Base-by-base conservation (phyloP, 2,113 vertebrate genomes). In the Proteles cristata region DNA sequence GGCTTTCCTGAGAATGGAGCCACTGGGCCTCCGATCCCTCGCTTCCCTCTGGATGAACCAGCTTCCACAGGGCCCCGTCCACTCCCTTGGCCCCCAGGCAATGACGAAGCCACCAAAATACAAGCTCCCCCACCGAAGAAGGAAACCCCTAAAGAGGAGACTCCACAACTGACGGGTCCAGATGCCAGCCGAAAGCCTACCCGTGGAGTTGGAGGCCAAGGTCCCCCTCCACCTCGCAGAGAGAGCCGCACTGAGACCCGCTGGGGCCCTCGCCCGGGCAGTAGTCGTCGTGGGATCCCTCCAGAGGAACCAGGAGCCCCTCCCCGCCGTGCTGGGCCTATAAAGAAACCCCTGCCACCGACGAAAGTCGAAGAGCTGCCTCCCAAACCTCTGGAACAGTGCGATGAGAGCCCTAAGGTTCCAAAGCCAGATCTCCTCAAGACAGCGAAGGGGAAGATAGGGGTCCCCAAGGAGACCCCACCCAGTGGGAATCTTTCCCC, bases 201-300 rank as follows among this genome's bases (percentile, higher is more conserved):
- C 53, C 96, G 71, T 1, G 97, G 93, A 71, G 96, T 76, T 68
- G 98, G 92, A 65, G 90, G 97, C 84, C 98, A 97, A n/a, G 98
- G 96, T 0, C 95, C 97, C 97, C 99, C 98, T 81, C 99, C 98
- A 97, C 97, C 97, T 7, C 98, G 99, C 8, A 99, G 99, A 25
- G 99, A 99, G 77, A 99, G 99, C 97, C 99, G 99, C 97, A 99
- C 99, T 0, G 99, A 99, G 96, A 99, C 99, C 3, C 99, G 99
- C 68, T 99, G 99, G 99, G 99, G 99, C 7, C 99, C 99, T 28
- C 99, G 99, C 8, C 99, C 99, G 26, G 99, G 99, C 93, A 99
- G 98, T 97, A 99, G 98, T 94, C 97, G 94, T 71, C 98, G 85
- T 74, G 98, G 97, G 6, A 58, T 96, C 12, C 97, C 98, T 76